These are phyloP conservation scores for Nixonia krombeini DNA, from an alignment of 1,140 invertebrate species.

Conservation along the genomic window DNA sequence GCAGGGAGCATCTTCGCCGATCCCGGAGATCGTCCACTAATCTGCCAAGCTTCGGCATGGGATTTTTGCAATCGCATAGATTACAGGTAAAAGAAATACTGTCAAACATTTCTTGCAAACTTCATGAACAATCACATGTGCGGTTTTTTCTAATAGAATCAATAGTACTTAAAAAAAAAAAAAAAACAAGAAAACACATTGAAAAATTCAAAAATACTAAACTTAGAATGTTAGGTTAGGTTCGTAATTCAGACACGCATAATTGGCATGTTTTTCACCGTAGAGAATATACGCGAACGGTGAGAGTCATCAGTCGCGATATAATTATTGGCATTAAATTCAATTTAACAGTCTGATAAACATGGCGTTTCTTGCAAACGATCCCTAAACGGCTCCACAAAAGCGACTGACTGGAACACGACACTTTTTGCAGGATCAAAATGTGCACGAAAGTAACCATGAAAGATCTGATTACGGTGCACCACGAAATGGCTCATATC, in stretches of 20 bases:
- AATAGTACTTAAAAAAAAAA: too few species aligned
- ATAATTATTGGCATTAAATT: too few species aligned
- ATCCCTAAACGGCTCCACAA: too few species aligned
- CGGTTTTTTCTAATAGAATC: too few species aligned
- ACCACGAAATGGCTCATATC: constrained; percentile 95
- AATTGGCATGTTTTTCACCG: too few species aligned
- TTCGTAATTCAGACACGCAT: too few species aligned
- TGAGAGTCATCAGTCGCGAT: too few species aligned
- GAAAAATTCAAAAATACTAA: neutral
- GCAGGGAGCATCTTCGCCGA: constrained; percentile 83
- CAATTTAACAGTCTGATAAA: too few species aligned
- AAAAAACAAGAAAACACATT: neutral
- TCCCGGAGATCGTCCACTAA: constrained; percentile 79
- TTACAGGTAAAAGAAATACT: constrained; percentile 79
- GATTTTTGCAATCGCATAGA: constrained; percentile 92
- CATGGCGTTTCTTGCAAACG: too few species aligned
- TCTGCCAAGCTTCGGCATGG: constrained; percentile 92
- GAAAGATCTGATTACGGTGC: constrained; percentile 90
- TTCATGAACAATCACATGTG: neutral
- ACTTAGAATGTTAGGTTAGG: too few species aligned
- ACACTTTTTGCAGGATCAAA: constrained; percentile 85
- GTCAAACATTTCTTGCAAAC: neutral
- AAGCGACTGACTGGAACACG: too few species aligned
- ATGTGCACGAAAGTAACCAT: constrained; percentile 93
- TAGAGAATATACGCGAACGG: too few species aligned